phyloP scores from a whole-genome alignment of 2,888 invertebrate species.

The Eurytoma adleriae region DNA sequence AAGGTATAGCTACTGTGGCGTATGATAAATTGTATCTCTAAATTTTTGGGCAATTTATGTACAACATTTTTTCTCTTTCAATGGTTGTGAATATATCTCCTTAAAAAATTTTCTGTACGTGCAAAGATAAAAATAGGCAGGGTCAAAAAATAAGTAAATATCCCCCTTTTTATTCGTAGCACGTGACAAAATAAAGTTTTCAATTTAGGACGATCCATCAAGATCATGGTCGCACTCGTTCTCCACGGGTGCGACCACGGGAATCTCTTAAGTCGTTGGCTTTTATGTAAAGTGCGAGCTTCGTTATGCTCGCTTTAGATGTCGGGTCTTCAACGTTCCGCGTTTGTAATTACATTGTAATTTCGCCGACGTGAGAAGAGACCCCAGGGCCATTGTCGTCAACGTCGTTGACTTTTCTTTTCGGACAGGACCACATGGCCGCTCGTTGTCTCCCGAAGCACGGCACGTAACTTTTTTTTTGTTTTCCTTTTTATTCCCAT shows the following conservation, averaged over 20 bases:
- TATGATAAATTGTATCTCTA: too few relatives aligned
- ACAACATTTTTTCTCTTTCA: too few relatives aligned
- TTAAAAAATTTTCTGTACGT: too few relatives aligned
- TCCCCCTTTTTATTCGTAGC: background rate
- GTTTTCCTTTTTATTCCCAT: background rate
- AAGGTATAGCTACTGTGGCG: too few relatives aligned
- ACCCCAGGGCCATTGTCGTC: background rate
- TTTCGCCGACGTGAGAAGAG: slow-evolving; percentile 18
- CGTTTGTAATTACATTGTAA: slow-evolving; percentile 44
- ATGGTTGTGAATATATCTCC: too few relatives aligned
- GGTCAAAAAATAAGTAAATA: too few relatives aligned
- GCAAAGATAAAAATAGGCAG: too few relatives aligned
- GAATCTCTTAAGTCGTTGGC: slow-evolving; percentile 10
- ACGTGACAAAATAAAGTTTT: slow-evolving; percentile 41
- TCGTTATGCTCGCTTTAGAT: slow-evolving; percentile 31
- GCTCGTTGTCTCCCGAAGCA: slow-evolving; percentile 2
- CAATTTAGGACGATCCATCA: slow-evolving; percentile 42
- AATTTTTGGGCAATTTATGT: too few relatives aligned
- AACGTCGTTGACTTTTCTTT: background rate
- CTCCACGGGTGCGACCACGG: background rate
- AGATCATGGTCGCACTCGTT: background rate
- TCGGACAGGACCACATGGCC: background rate
- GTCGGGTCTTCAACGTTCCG: background rate
- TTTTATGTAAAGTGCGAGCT: slow-evolving; percentile 52
- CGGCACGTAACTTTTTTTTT: background rate